phyloP scores from a whole-genome alignment of 2,113 vertebrate genomes.

The Caretta caretta region DNA sequence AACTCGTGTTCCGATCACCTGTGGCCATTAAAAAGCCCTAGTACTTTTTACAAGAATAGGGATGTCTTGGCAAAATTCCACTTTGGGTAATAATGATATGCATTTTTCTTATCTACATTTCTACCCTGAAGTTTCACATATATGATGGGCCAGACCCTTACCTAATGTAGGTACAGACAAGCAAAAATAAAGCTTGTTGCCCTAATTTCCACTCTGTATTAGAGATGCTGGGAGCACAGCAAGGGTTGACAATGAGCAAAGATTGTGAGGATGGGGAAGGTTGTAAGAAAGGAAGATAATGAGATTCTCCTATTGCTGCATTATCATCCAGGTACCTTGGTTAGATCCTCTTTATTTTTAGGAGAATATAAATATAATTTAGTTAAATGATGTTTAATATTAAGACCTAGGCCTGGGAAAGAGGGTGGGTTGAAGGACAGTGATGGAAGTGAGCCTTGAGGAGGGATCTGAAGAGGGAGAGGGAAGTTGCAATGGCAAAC shows the following conservation, averaged over 20 bases:
- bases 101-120: slow-evolving; percentile 51
- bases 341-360: not conserved
- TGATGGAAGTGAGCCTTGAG: not conserved
- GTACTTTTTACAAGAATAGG: slow-evolving; percentile 73
- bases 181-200: not conserved
- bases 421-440: not conserved
- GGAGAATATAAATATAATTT: not conserved
- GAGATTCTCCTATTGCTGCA: not conserved
- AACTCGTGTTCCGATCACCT: slow-evolving; percentile 64
- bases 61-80: slow-evolving; percentile 66
- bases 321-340: not conserved
- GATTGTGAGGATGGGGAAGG: slow-evolving; percentile 24
- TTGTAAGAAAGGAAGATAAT: not conserved
- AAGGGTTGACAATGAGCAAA: slow-evolving; percentile 46
- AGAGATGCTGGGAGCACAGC: slow-evolving; percentile 21
- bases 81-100: slow-evolving; percentile 69
- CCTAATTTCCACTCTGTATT: slow-evolving; percentile 62
- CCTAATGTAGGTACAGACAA: slow-evolving; percentile 57
- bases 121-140: slow-evolving; percentile 64
- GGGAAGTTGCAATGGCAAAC: not conserved
- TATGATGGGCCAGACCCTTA: slow-evolving; percentile 71
- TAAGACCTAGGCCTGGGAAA: not conserved
- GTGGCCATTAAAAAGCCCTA: slow-evolving; percentile 64
- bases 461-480: not conserved
- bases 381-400: not conserved